Conservation (phyloP, 2,888 invertebrate genomes). For the Parnassius smintheus region DNA sequence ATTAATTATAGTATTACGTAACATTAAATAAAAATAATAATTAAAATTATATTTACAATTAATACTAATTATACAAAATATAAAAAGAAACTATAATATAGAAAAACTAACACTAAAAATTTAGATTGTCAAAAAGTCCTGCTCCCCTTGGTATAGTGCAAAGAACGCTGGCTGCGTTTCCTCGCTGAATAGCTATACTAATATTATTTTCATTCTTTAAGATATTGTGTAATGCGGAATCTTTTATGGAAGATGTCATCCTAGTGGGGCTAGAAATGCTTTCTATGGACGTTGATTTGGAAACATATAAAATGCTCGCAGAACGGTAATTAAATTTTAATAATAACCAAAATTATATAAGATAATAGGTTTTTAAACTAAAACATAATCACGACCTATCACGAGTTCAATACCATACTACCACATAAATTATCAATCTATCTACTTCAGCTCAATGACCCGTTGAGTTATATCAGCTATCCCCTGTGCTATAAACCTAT, state of each 20-base stretch:
- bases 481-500: no score
- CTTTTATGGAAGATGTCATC: conserved; percentile 73
- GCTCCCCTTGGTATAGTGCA: no score
- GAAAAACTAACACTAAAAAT: no score
- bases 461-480: no score
- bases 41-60: no score
- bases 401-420: not conserved
- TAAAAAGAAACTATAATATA: no score
- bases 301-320: conserved; percentile 44
- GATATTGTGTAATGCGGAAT: conserved; percentile 70
- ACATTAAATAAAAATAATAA: no score
- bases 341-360: not conserved
- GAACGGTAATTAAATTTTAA: conserved; percentile 43
- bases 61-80: no score
- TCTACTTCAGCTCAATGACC: no score
- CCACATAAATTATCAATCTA: not conserved
- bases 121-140: no score
- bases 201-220: conserved; percentile 30
- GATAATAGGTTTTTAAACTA: not conserved
- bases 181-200: not conserved
- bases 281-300: conserved; percentile 64
- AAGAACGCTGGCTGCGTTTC: no score
- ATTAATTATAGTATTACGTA: no score
- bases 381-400: not conserved
- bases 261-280: conserved; percentile 69